These are phyloP conservation scores for Radopholus similis DNA, from an alignment of 1,140 invertebrate genomes.

Conservation along the genomic window DNA sequence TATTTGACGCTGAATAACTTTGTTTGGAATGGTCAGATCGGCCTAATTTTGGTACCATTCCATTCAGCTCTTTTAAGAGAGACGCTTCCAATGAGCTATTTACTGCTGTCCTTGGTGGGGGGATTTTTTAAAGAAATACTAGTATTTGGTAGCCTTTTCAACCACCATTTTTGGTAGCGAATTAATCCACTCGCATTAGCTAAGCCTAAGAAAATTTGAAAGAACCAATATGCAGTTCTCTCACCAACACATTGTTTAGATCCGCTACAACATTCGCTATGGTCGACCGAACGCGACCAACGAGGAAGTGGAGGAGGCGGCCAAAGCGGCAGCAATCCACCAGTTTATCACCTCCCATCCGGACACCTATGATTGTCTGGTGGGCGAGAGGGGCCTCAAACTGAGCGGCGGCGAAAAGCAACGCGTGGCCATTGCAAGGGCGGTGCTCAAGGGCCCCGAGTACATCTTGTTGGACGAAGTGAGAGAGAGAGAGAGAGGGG, in stretches of 20 bases:
- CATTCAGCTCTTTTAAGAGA: too few relatives aligned
- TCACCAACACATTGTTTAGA: conserved; percentile 90
- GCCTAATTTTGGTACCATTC: too few relatives aligned
- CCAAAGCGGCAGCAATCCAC: conserved; percentile 86
- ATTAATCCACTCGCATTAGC: too few relatives aligned
- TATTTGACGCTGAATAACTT: too few relatives aligned
- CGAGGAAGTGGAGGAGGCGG: conserved; percentile 79
- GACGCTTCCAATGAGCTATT: too few relatives aligned
- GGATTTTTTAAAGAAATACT: neutral
- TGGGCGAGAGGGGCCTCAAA: conserved; percentile 64
- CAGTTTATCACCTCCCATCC: conserved; percentile 83
- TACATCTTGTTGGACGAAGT: conserved; percentile 83
- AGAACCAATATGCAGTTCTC: conserved; percentile 74
- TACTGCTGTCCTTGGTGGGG: too few relatives aligned
- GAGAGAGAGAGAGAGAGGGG: neutral
- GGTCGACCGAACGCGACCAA: conserved; percentile 75
- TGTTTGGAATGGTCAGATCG: too few relatives aligned
- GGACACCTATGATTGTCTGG: conserved; percentile 67
- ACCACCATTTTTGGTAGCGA: too few relatives aligned
- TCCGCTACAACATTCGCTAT: conserved; percentile 92
- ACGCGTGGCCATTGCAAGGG: conserved; percentile 83
- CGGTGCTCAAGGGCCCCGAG: conserved; percentile 79
- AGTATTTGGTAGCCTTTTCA: too few relatives aligned
- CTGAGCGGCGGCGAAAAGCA: conserved; percentile 82
- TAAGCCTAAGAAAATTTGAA: neutral